These are phyloP conservation scores for Takifugu flavidus DNA, from an alignment of 2,113 vertebrate genomes.

Conservation along the genomic window DNA sequence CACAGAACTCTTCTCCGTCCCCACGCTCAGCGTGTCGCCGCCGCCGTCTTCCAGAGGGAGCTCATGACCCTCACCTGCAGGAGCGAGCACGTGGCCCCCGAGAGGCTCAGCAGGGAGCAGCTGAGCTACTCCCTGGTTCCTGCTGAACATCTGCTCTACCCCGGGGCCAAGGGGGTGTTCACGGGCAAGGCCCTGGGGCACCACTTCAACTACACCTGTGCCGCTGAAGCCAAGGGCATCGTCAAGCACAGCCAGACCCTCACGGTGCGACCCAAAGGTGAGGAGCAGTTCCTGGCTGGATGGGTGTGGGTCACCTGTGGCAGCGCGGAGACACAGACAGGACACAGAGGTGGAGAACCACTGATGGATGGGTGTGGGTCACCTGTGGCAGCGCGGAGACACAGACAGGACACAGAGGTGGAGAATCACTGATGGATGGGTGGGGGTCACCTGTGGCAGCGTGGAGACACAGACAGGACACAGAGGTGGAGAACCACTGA, in stretches of 20 bases:
- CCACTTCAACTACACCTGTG: conserved; percentile 66
- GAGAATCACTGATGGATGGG: too few species aligned
- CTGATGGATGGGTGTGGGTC: too few species aligned
- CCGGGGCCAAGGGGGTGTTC: conserved; percentile 21
- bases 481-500: too few species aligned
- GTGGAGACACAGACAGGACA: too few species aligned
- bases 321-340: too few species aligned
- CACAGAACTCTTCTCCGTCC: conserved; percentile 75
- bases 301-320: too few species aligned
- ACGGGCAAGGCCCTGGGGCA: background rate
- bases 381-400: too few species aligned
- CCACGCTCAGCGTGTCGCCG: conserved; percentile 50
- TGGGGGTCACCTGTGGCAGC: too few species aligned
- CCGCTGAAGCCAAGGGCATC: conserved; percentile 56
- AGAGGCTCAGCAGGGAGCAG: conserved; percentile 35
- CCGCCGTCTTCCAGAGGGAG: conserved; percentile 62
- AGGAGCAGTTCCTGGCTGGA: background rate
- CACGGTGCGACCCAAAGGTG: conserved; percentile 67
- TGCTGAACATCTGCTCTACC: fast-evolving
- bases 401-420: too few species aligned
- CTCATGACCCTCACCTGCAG: conserved; percentile 54
- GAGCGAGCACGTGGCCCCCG: conserved; percentile 25
- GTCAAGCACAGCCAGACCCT: conserved; percentile 50
- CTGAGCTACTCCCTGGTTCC: conserved; percentile 62
- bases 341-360: too few species aligned